Base-by-base conservation (phyloP, 2,888 invertebrate species). In the Erebia aethiops region DNA sequence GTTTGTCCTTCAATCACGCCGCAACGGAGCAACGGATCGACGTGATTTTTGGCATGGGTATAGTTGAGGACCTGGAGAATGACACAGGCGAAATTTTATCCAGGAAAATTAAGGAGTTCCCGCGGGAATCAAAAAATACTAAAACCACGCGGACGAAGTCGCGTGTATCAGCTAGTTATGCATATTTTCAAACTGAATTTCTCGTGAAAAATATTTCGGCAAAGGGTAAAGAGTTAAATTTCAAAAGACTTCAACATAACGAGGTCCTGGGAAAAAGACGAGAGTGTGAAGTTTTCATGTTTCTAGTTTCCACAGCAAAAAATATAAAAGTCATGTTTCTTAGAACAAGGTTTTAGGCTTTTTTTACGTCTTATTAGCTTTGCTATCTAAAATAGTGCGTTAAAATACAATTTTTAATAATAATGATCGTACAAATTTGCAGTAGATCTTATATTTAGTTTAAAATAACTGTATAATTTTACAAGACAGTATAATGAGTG, bases 151-250 rank as follows among this genome's bases (percentile, higher is more conserved):
- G 8, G 51, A 51, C 13, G 7, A 51, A n/a, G 13, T 7, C n/a
- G n/a, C n/a, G 11, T 10, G 43, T 11, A 11, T 51, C 51, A 51
- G n/a, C 51, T 18, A 14, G 9, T 16, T 11, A 13, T 61, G 61
- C 43, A 61, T 46, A 18, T 16, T 16, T 61, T 61, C 5, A 43
- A 61, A 46, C 46, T 61, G 61, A 18, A 46, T 46, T 61, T 60
- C 41, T 43, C 60, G 54, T 16, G 60, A 49, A 56, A 49, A 10
- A 66, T 61, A 65, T 62, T 56, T 14, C 49, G 2, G 16, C 43
- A 64, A 60, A 61, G 61, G 60, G 43, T 41, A 14, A n/a, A n/a
- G n/a, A 61, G 61, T 61, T 16, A 61, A 61, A 61, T 61, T 61
- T 46, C 61, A 61, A 61, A 61, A 61, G 61, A 61, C 13, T 35